Evolutionary conservation across 2,797 vertebrate species (phyloP).

Genomic region (Brachyalestes nurse): DNA sequence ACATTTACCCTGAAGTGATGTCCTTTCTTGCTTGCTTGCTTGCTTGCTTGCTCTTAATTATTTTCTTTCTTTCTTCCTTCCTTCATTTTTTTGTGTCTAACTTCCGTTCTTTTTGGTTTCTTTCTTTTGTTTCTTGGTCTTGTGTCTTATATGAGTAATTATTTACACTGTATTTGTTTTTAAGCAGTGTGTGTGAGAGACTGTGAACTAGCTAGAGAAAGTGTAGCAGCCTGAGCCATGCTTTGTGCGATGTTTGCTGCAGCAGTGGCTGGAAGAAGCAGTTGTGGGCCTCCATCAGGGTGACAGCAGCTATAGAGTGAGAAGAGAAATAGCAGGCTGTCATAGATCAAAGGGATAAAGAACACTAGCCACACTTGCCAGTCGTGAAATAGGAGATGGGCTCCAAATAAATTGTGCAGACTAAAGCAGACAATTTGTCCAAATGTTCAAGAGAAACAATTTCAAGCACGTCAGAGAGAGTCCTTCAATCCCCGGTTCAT

Average conservation of each 20-base stretch:
- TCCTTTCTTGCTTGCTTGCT: background rate
- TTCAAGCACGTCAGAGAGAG: constrained; percentile 49
- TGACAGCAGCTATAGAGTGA: constrained; percentile 47
- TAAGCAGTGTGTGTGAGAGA: constrained; percentile 12
- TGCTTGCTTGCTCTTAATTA: background rate
- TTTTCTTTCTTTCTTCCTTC: background rate
- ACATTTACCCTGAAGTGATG: background rate
- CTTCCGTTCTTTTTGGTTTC: too few species aligned
- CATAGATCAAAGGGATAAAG: constrained; percentile 64
- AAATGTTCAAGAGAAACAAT: constrained; percentile 56
- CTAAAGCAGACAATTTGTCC: constrained; percentile 48
- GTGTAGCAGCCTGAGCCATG: constrained; percentile 3
- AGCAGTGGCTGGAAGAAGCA: constrained; percentile 7
- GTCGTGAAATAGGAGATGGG: constrained; percentile 51
- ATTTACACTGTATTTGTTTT: constrained; percentile 12
- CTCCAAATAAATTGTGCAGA: constrained; percentile 62
- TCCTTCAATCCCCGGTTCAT: constrained; percentile 40
- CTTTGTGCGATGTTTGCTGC: constrained; percentile 38
- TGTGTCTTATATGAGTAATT: background rate
- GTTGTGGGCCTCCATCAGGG: constrained; percentile 30
- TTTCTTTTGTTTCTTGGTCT: too few species aligned
- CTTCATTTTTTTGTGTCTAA: background rate
- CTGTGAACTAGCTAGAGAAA: constrained; percentile 20
- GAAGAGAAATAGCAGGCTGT: constrained; percentile 63
- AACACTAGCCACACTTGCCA: constrained; percentile 54